Evolutionary conservation across 2,113 vertebrate species (phyloP).

Genomic region (Lasiurus borealis): DNA sequence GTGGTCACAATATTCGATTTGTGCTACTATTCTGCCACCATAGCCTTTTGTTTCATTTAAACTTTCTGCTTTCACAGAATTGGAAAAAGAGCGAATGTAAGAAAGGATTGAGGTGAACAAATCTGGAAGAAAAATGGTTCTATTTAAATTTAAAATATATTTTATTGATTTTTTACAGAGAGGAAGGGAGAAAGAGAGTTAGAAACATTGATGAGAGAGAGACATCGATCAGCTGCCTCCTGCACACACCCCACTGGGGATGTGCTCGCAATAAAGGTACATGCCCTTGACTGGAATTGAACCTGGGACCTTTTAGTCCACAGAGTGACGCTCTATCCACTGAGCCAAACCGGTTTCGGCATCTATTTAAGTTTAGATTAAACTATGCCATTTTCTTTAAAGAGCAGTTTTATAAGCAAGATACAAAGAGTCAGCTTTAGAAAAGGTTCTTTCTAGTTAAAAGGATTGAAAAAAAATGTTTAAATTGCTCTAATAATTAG

Average conservation of each 20-base stretch:
- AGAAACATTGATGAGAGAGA: too few species aligned
- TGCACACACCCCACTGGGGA: too few species aligned
- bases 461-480: neutral
- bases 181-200: too few species aligned
- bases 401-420: neutral
- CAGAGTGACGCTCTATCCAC: too few species aligned
- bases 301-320: too few species aligned
- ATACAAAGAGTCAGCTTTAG: neutral
- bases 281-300: too few species aligned
- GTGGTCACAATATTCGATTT: neutral
- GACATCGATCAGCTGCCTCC: too few species aligned
- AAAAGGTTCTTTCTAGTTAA: neutral
- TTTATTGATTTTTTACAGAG: neutral
- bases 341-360: too few species aligned
- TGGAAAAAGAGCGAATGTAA: neutral
- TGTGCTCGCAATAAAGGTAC: too few species aligned
- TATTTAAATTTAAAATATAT: neutral
- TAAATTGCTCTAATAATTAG: neutral
- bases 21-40: neutral
- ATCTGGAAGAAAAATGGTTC: slow-evolving; percentile 16
- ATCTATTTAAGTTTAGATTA: neutral
- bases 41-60: neutral
- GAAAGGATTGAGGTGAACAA: neutral
- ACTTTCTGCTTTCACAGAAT: neutral
- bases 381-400: neutral